phyloP scores from a whole-genome alignment of 2,888 invertebrate genomes.

The Drosophila yooni region DNA sequence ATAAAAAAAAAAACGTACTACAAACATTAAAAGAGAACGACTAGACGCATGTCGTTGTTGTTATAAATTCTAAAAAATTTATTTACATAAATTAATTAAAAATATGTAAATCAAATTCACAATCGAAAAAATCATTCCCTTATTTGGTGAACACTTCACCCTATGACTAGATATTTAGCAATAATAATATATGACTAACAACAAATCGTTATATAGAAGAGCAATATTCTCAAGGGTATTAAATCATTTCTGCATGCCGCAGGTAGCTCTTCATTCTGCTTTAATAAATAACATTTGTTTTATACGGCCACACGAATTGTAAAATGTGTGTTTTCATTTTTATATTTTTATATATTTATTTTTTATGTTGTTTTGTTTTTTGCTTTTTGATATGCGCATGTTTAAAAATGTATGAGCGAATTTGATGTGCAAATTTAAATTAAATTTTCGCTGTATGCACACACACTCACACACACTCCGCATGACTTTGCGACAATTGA shows the following conservation, averaged over 20 bases:
- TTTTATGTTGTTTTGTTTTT: background rate
- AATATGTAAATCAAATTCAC: background rate
- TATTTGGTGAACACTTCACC: background rate
- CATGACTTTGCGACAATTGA: slow-evolving; percentile 64
- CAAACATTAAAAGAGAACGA: background rate
- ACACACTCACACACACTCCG: slow-evolving; percentile 14
- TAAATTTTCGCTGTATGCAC: slow-evolving; percentile 63
- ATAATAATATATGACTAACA: background rate
- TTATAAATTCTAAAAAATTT: background rate
- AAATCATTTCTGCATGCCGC: background rate
- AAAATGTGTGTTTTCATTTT: slow-evolving; percentile 28
- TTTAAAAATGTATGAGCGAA: slow-evolving; percentile 71
- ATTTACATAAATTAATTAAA: background rate
- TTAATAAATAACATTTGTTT: slow-evolving; percentile 52
- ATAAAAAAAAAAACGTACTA: background rate
- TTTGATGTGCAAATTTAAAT: slow-evolving; percentile 77
- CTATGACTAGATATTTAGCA: background rate
- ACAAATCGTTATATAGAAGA: background rate
- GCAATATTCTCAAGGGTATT: slow-evolving; percentile 5
- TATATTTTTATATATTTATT: slow-evolving; percentile 2
- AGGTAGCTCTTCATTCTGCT: background rate
- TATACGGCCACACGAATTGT: slow-evolving; percentile 21
- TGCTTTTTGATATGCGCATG: slow-evolving; percentile 30
- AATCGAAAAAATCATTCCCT: background rate
- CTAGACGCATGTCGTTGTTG: background rate